Percentiles rank a stretch among this genome's conserved stretches.
Conservation (phyloP, 2,888 invertebrate genomes). For the Cloeon dipterum region DNA sequence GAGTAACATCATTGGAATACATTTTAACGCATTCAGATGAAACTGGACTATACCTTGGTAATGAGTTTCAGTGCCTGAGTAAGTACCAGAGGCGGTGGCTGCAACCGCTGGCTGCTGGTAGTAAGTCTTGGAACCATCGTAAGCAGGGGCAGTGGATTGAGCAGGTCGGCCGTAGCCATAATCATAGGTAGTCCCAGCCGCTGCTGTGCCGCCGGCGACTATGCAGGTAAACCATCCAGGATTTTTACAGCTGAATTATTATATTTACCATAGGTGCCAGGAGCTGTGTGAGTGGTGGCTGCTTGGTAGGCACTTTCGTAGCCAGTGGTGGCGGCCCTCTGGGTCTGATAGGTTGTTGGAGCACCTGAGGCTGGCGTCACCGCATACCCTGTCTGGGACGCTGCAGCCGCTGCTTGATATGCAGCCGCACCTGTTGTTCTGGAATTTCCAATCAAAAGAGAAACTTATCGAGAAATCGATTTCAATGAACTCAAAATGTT, state of each 20-base stretch:
- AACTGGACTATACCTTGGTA: slow-evolving; percentile 14
- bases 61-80: slow-evolving; percentile 31
- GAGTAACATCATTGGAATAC: neutral
- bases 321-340: slow-evolving; percentile 45
- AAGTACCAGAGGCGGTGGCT: slow-evolving; percentile 28
- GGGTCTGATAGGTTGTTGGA: slow-evolving; percentile 65
- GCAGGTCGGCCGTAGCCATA: slow-evolving; percentile 39
- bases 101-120: slow-evolving; percentile 64
- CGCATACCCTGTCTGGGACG: slow-evolving; percentile 59
- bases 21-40: neutral
- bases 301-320: slow-evolving; percentile 70
- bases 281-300: slow-evolving; percentile 39
- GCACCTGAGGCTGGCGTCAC: slow-evolving; percentile 48
- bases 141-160: slow-evolving; percentile 29
- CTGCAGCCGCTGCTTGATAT: slow-evolving; percentile 32
- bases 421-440: slow-evolving; percentile 53
- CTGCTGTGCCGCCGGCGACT: slow-evolving; percentile 17
- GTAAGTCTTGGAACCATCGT: slow-evolving; percentile 63
- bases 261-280: slow-evolving; percentile 34
- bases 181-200: slow-evolving; percentile 37
- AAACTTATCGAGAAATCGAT: no score
- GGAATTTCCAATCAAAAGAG: neutral
- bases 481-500: no score
- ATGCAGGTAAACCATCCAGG: no score
- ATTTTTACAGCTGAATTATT: neutral